phyloP scores from a whole-genome alignment of 1,140 invertebrate genomes.

The Formica selysi region DNA sequence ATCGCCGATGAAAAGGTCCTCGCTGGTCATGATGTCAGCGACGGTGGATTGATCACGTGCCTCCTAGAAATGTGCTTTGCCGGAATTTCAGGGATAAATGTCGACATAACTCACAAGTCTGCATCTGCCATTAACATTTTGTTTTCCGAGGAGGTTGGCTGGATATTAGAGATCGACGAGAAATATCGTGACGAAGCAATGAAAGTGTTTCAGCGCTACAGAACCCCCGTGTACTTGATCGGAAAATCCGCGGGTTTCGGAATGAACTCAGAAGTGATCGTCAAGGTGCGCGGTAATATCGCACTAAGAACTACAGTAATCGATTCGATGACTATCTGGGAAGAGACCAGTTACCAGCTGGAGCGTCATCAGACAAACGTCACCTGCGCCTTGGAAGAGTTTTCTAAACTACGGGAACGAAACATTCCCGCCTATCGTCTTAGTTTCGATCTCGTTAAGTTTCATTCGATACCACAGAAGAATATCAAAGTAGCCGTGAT shows the following conservation, averaged over 20 bases:
- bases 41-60: slow-evolving; percentile 97
- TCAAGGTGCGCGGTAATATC: slow-evolving; percentile 88
- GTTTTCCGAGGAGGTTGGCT: slow-evolving; percentile 97
- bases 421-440: slow-evolving; percentile 89
- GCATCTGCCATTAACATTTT: slow-evolving; percentile 89
- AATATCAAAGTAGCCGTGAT: slow-evolving; percentile 94
- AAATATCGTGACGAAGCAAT: slow-evolving; percentile 88
- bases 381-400: slow-evolving; percentile 93
- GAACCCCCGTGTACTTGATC: slow-evolving; percentile 91
- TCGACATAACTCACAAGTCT: slow-evolving; percentile 89
- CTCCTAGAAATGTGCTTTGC: slow-evolving; percentile 98
- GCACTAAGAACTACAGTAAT: slow-evolving; percentile 90
- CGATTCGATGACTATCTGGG: slow-evolving; percentile 94
- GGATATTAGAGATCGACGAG: slow-evolving; percentile 93
- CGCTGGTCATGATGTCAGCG: slow-evolving; percentile 98
- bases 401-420: slow-evolving; percentile 87
- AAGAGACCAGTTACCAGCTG: slow-evolving; percentile 97
- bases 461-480: slow-evolving; percentile 57
- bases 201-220: slow-evolving; percentile 87
- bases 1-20: slow-evolving; percentile 91
- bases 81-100: slow-evolving; percentile 93
- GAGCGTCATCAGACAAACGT: slow-evolving; percentile 94
- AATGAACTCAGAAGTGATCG: slow-evolving; percentile 88
- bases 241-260: slow-evolving; percentile 90
- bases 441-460: slow-evolving; percentile 89